These are phyloP conservation scores for Chloebia gouldiae DNA, from an alignment of 2,113 vertebrate genomes.

Conservation along the genomic window DNA sequence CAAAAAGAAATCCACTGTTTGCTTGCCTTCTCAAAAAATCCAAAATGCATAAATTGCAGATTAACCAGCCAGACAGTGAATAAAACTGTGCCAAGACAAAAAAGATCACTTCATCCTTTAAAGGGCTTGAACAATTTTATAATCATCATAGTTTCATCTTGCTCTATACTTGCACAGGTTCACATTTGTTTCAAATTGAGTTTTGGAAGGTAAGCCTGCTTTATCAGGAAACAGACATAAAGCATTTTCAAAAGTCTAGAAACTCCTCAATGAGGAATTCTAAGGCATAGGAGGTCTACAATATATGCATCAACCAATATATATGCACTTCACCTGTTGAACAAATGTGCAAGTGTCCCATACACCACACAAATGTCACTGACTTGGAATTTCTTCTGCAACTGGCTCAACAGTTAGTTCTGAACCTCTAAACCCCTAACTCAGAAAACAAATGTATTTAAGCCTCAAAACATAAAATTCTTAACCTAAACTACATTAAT, in stretches of 20 bases:
- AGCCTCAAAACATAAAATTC: background rate
- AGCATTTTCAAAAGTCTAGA: background rate
- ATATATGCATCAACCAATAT: background rate
- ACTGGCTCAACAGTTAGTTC: background rate
- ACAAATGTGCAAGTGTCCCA: background rate
- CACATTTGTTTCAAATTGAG: background rate
- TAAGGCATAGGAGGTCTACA: background rate
- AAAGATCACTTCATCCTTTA: background rate
- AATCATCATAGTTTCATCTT: background rate
- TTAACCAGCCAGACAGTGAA: background rate
- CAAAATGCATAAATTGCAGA: background rate
- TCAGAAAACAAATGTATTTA: background rate
- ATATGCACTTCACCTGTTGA: background rate
- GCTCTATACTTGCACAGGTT: background rate
- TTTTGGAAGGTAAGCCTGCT: background rate
- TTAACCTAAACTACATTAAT: background rate
- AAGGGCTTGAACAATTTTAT: background rate
- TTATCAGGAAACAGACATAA: background rate
- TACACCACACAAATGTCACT: background rate
- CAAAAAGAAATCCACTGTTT: background rate
- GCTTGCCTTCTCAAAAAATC: background rate
- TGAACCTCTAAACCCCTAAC: background rate
- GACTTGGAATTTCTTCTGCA: background rate
- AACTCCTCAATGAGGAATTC: background rate
- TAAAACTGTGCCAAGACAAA: background rate